phyloP scores from a whole-genome alignment of 1,140 invertebrate genomes.

The Macrotrachela quadricornifera region DNA sequence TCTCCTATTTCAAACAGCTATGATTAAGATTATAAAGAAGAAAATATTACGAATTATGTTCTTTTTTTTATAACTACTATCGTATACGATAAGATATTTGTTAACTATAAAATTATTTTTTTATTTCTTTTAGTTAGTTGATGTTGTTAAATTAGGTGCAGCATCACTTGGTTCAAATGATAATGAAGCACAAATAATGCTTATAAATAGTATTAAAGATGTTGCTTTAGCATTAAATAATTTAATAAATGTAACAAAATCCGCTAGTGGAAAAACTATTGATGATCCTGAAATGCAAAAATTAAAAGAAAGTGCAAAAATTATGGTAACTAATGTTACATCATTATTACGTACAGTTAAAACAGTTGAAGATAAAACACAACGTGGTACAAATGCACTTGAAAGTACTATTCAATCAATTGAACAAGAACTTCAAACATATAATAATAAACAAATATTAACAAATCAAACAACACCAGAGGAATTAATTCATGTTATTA shows the following conservation, averaged over 20 bases:
- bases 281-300: slow-evolving; percentile 32
- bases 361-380: slow-evolving; percentile 92
- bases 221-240: slow-evolving; percentile 84
- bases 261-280: too few species aligned
- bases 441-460: slow-evolving; percentile 47
- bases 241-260: slow-evolving; percentile 81
- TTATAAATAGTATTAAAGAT: slow-evolving; percentile 93
- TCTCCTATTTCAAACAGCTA: too few species aligned
- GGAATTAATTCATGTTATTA: slow-evolving; percentile 72
- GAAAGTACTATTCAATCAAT: slow-evolving; percentile 96
- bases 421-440: slow-evolving; percentile 74
- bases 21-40: too few species aligned
- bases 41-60: too few species aligned
- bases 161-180: slow-evolving; percentile 76
- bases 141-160: slow-evolving; percentile 87
- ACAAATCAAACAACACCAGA: slow-evolving; percentile 46
- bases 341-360: slow-evolving; percentile 94
- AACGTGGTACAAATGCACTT: slow-evolving; percentile 75
- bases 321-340: slow-evolving; percentile 96
- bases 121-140: slow-evolving; percentile 68
- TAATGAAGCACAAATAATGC: slow-evolving; percentile 79
- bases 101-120: too few species aligned
- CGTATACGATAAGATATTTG: too few species aligned
- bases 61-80: too few species aligned
- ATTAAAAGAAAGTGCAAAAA: slow-evolving; percentile 92